Percentiles rank a stretch among this genome's conserved stretches.
phyloP scores from a whole-genome alignment of 2,888 invertebrate genomes.

The Furcula furcula region DNA sequence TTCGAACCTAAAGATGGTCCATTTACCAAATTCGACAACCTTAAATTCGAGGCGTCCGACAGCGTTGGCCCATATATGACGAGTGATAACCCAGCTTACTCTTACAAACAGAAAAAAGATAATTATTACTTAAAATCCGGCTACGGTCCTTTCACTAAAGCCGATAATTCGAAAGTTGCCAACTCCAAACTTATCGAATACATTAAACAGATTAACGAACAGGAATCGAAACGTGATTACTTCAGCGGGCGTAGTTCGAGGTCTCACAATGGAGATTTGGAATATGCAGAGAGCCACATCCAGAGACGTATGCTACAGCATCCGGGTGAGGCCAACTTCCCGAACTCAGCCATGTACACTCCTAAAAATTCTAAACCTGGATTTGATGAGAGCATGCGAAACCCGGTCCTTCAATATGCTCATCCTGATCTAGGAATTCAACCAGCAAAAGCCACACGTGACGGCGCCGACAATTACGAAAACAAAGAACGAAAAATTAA shows the following conservation, averaged over 20 bases:
- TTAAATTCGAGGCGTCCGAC: conserved; percentile 63
- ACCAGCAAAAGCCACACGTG: conserved; percentile 84
- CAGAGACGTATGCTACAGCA: conserved; percentile 88
- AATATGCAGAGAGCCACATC: conserved; percentile 80
- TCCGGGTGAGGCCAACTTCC: conserved; percentile 84
- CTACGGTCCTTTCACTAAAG: conserved; percentile 84
- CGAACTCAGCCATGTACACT: conserved; percentile 84
- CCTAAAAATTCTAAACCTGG: conserved; percentile 82
- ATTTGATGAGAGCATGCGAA: conserved; percentile 86
- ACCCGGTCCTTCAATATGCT: conserved; percentile 89
- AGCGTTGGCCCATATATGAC: conserved; percentile 58
- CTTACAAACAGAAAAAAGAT: conserved; percentile 69
- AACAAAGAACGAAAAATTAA: conserved; percentile 64
- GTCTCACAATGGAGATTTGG: conserved; percentile 69
- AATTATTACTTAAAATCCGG: conserved; percentile 67
- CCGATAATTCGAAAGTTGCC: conserved; percentile 81
- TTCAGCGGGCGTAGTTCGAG: conserved; percentile 77
- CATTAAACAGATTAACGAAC: conserved; percentile 85
- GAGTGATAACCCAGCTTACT: conserved; percentile 56
- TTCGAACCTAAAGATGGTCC: conserved; percentile 80
- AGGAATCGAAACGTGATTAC: conserved; percentile 83
- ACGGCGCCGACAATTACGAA: conserved; percentile 54
- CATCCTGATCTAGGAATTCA: conserved; percentile 91
- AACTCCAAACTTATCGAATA: conserved; percentile 84
- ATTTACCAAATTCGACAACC: conserved; percentile 83